Conservation (phyloP, 2,888 invertebrate genomes). For the Drosophila barbarae region DNA sequence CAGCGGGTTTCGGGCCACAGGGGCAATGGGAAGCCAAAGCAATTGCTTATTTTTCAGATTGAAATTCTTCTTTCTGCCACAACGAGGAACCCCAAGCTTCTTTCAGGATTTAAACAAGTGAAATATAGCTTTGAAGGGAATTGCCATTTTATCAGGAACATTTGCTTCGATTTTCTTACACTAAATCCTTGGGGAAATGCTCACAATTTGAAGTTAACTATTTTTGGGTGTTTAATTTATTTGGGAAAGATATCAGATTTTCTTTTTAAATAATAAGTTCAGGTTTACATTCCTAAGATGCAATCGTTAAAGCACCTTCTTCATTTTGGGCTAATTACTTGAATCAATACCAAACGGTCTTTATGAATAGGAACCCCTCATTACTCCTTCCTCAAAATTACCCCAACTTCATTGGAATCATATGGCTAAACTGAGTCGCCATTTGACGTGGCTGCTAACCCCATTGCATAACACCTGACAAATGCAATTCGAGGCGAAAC, state of each 20-base stretch:
- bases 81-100: not conserved
- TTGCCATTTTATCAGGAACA: not conserved
- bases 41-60: constrained; percentile 26
- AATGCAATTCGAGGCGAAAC: constrained; percentile 57
- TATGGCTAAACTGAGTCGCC: constrained; percentile 3
- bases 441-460: constrained; percentile 16
- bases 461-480: constrained; percentile 53
- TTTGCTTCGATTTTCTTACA: not conserved
- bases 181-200: not conserved
- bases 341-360: not conserved
- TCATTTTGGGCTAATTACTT: not conserved
- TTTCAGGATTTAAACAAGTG: not conserved
- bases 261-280: too few relatives aligned
- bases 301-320: not conserved
- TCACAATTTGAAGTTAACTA: not conserved
- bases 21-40: not conserved
- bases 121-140: constrained; percentile 3
- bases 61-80: constrained; percentile 1
- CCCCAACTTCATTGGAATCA: not conserved
- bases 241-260: too few relatives aligned
- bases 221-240: not conserved
- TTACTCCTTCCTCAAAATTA: not conserved
- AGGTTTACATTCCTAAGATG: too few relatives aligned
- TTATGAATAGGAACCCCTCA: not conserved
- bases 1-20: constrained; percentile 6